Evolutionary conservation across 2,888 invertebrate genomes (phyloP).

Genomic region (Cosmopolites sordidus): DNA sequence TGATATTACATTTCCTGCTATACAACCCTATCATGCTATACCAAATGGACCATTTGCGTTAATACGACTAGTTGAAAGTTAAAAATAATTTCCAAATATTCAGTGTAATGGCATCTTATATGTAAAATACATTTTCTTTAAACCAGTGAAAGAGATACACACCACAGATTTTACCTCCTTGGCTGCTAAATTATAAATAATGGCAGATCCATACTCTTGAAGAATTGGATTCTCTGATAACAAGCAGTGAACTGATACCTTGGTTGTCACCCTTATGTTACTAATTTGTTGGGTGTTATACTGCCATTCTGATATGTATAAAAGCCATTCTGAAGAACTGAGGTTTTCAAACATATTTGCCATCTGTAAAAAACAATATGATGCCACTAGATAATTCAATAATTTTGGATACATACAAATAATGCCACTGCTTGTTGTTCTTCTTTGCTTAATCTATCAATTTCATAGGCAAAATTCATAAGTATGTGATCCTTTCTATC

Average conservation of each 20-base stretch:
- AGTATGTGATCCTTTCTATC: constrained; percentile 83
- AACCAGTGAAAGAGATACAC: constrained; percentile 72
- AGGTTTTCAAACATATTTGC: constrained; percentile 87
- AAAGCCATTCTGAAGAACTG: constrained; percentile 86
- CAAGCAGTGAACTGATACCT: constrained; percentile 82
- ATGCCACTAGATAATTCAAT: not conserved
- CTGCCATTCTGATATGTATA: constrained; percentile 92
- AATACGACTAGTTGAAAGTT: no score
- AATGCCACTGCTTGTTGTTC: constrained; percentile 78
- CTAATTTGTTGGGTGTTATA: constrained; percentile 71
- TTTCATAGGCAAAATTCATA: constrained; percentile 79
- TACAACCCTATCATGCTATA: no score
- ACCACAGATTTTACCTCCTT: constrained; percentile 98
- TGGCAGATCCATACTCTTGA: constrained; percentile 78
- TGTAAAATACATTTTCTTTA: no score
- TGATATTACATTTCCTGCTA: no score
- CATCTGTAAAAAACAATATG: constrained; percentile 54
- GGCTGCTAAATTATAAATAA: constrained; percentile 86
- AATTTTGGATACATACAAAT: constrained; percentile 58
- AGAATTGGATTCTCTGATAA: constrained; percentile 67
- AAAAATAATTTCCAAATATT: no score
- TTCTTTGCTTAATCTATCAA: constrained; percentile 67
- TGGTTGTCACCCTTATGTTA: constrained; percentile 86
- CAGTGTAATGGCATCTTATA: no score
- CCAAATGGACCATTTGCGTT: no score